Evolutionary conservation across 1,140 invertebrate genomes (phyloP), one percentile per base, ranked within the genome.

Genomic region (Meloidogyne floridensis): DNA sequence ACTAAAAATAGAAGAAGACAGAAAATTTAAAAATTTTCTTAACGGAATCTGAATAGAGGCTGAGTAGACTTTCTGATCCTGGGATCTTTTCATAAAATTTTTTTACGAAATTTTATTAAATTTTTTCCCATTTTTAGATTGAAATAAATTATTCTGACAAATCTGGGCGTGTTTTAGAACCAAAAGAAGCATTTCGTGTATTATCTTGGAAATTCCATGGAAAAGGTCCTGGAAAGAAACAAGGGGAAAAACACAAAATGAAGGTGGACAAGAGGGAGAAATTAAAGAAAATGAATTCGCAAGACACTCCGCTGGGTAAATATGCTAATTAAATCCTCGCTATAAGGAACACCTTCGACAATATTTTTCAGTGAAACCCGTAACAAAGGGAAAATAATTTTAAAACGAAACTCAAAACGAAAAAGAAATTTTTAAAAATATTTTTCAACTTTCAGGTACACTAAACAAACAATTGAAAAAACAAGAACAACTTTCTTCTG

Each of bases 61-160:
- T 32, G 32, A 32, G 2, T 32, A 32, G 32, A 32, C 2, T 32
- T 32, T 32, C 2, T 32, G 1, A 32, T 32, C 32, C 32, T 32
- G 32, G 32, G 32, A 32, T 32, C 32, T 32, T 32, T 32, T 32
- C 20, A 32, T 32, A 32, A 47, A 47, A 47, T 6, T 47, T 6
- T 47, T 47, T 47, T 47, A 5, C 10, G 71, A 59, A 43, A 77
- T 20, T 20, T 20, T 20, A 20, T 20, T 20, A 70, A 42, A 8
- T 13, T 13, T 75, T 32, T 32, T 32, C 32, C 13, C 15, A 0
- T 56, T 32, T 78, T 69, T 13, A 78, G 77, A 94, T 98, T 9
- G 97, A 98, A 91, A 91, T 99, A 83, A 96, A 98, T 88, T 99
- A 99, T 89, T 96, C 97, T 81, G 97, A 99, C 91, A 96, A 98